Evolutionary conservation across 2,113 vertebrate genomes (phyloP).

Genomic region (Amphiprion ocellaris): DNA sequence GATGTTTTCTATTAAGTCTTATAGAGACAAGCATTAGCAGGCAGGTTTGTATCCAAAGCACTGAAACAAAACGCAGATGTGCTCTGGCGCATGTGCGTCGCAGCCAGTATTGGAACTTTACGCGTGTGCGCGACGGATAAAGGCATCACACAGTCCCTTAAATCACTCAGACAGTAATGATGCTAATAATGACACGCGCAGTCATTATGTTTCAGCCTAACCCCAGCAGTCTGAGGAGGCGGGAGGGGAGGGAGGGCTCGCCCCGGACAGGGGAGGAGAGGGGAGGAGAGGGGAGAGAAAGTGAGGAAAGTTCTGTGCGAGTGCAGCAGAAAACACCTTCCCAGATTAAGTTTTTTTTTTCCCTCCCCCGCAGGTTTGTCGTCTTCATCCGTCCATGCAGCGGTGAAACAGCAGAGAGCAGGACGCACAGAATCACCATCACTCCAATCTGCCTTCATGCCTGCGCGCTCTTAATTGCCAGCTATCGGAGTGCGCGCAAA

Average conservation of each 20-base stretch:
- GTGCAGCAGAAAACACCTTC: slow-evolving; percentile 47
- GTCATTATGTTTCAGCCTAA: slow-evolving; percentile 39
- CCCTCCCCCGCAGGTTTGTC: neutral
- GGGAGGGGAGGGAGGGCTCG: slow-evolving; percentile 58
- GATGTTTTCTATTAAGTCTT: neutral
- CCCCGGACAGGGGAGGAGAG: slow-evolving; percentile 12
- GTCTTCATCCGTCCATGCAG: slow-evolving; percentile 48
- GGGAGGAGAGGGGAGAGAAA: slow-evolving; percentile 50
- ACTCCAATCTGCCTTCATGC: neutral
- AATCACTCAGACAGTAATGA: slow-evolving; percentile 47
- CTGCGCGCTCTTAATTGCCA: slow-evolving; percentile 41
- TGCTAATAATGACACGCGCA: slow-evolving; percentile 31
- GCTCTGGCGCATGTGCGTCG: neutral
- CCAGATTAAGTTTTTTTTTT: neutral
- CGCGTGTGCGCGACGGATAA: neutral
- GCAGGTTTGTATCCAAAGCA: neutral
- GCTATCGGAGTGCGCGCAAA: slow-evolving; percentile 22
- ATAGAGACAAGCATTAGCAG: neutral
- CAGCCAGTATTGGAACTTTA: no score
- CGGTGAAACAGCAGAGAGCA: neutral
- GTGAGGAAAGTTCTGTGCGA: slow-evolving; percentile 56
- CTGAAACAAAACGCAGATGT: neutral
- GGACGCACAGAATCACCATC: neutral
- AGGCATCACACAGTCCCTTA: slow-evolving; percentile 16
- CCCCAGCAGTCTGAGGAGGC: slow-evolving; percentile 28